Evolutionary conservation across 2,113 vertebrate species (phyloP).

Genomic region (Bostrychus sinensis): DNA sequence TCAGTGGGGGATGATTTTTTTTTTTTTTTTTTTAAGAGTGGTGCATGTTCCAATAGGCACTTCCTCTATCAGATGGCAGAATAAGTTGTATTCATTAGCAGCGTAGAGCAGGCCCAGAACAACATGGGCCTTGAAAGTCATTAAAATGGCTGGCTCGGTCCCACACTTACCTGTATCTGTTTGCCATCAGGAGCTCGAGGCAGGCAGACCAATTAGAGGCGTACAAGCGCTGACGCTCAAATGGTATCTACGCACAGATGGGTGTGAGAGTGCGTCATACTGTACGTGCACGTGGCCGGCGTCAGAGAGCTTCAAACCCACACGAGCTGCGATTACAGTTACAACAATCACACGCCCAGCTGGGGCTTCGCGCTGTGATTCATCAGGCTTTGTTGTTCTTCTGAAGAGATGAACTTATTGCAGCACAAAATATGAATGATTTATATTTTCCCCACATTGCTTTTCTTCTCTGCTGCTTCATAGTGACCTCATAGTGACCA

Average conservation of each 20-base stretch:
- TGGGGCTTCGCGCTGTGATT: slow-evolving; percentile 31
- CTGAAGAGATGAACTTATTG: slow-evolving; percentile 3
- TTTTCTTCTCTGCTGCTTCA: no score
- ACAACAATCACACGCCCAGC: slow-evolving; percentile 38
- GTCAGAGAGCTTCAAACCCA: slow-evolving; percentile 19
- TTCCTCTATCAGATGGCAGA: slow-evolving; percentile 60
- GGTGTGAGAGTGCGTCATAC: slow-evolving; percentile 18
- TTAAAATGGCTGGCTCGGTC: slow-evolving; percentile 46
- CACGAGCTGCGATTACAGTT: slow-evolving; percentile 43
- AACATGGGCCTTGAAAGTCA: slow-evolving; percentile 50
- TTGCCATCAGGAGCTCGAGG: slow-evolving; percentile 60
- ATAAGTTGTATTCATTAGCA: slow-evolving; percentile 74
- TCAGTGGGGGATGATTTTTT: slow-evolving; percentile 38
- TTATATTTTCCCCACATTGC: no score
- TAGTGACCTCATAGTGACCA: no score
- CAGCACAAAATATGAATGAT: slow-evolving; percentile 19
- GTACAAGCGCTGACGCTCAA: slow-evolving; percentile 19
- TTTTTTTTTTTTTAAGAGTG: slow-evolving; percentile 52
- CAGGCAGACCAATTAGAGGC: slow-evolving; percentile 44
- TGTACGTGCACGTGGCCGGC: not conserved
- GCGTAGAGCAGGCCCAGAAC: slow-evolving; percentile 36
- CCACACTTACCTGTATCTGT: slow-evolving; percentile 66
- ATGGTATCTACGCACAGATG: slow-evolving; percentile 36
- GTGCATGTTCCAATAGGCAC: slow-evolving; percentile 50
- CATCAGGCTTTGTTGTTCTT: slow-evolving; percentile 44